Conservation (phyloP, 2,888 invertebrate species). For the Mesodorylaimus sp. region DNA sequence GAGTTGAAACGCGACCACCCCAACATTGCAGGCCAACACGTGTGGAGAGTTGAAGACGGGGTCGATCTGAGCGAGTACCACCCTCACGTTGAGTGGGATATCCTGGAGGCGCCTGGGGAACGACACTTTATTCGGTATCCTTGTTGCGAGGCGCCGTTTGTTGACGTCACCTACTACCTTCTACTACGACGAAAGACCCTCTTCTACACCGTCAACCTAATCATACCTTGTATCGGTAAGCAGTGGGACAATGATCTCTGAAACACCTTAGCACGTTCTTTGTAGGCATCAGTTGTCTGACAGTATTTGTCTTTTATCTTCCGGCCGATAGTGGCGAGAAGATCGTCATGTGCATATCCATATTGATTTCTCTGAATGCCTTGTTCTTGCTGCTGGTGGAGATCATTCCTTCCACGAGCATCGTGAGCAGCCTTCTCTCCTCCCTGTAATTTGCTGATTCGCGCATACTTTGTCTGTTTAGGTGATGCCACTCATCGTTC, state of each 20-base stretch:
- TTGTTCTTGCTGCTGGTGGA: slow-evolving; percentile 91
- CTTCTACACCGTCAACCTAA: slow-evolving; percentile 87
- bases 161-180: slow-evolving; percentile 62
- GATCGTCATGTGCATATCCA: slow-evolving; percentile 79
- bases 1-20: too few relatives aligned
- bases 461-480: too few relatives aligned
- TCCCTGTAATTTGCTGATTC: too few relatives aligned
- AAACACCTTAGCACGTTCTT: too few relatives aligned
- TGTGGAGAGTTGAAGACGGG: slow-evolving; percentile 21
- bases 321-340: slow-evolving; percentile 94
- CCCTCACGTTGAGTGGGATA: slow-evolving; percentile 32
- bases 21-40: too few relatives aligned
- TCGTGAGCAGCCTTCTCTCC: too few relatives aligned
- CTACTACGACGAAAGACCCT: slow-evolving; percentile 41
- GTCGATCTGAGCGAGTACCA: slow-evolving; percentile 31
- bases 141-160: slow-evolving; percentile 75
- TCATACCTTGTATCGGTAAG: slow-evolving; percentile 91
- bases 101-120: slow-evolving; percentile 28
- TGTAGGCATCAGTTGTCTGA: too few relatives aligned
- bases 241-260: too few relatives aligned
- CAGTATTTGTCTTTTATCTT: slow-evolving; percentile 82
- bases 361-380: slow-evolving; percentile 90
- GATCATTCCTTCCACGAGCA: slow-evolving; percentile 85
- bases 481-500: too few relatives aligned
- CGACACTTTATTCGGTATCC: slow-evolving; percentile 43